These are phyloP conservation scores for Clusia tigrina DNA, from an alignment of 2,888 invertebrate genomes.

Conservation along the genomic window DNA sequence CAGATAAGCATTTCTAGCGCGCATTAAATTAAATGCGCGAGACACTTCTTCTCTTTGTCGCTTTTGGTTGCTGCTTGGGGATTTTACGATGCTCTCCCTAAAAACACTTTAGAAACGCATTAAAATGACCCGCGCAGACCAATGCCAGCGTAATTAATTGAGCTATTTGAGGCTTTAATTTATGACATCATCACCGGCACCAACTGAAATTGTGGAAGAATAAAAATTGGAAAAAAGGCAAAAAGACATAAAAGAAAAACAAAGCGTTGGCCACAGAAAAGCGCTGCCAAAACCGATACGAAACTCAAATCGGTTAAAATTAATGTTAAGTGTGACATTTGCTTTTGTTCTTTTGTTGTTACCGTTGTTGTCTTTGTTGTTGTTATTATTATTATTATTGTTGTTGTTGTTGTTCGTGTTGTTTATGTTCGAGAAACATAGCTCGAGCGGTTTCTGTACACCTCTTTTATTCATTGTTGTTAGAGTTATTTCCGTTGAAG, in stretches of 20 bases:
- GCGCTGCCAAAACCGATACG: neutral
- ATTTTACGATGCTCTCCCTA: no score
- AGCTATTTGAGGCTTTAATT: conserved; percentile 41
- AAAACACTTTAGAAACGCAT: conserved; percentile 4
- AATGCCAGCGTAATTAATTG: conserved; percentile 38
- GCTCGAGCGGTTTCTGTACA: neutral
- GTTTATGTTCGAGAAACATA: neutral
- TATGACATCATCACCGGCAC: conserved; percentile 32
- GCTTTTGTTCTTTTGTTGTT: neutral
- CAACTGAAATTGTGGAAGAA: conserved; percentile 12
- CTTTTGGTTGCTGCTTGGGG: no score
- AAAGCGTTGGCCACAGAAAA: neutral
- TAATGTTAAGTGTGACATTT: conserved; percentile 13
- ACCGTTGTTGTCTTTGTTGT: neutral
- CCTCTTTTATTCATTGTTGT: neutral
- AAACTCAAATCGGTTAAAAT: conserved; percentile 14
- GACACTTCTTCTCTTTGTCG: neutral
- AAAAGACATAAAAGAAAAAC: conserved; percentile 6
- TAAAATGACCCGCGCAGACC: neutral
- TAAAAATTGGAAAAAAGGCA: neutral
- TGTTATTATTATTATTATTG: neutral
- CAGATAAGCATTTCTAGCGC: neutral
- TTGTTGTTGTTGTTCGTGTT: neutral
- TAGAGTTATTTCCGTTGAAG: no score
- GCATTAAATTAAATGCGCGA: neutral